These are phyloP conservation scores for Rhipidura dahli DNA, from an alignment of 2,113 vertebrate genomes.

Conservation along the genomic window DNA sequence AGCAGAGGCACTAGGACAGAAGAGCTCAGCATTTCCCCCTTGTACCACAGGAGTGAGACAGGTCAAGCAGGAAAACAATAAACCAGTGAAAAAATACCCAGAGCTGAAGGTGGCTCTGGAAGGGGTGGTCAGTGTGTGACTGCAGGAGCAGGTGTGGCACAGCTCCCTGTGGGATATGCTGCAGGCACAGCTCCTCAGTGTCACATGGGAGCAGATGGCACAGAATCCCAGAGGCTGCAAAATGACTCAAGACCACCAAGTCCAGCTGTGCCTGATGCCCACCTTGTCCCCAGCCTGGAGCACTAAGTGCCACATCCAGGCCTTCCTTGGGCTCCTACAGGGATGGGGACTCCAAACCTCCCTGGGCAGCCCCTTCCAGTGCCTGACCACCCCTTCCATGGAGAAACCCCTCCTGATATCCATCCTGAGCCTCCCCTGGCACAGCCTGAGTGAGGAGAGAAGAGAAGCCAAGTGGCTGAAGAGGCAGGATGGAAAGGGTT, in stretches of 20 bases:
- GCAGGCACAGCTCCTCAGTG: background rate
- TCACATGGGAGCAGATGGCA: background rate
- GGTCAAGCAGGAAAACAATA: background rate
- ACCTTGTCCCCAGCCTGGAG: background rate
- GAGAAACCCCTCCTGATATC: background rate
- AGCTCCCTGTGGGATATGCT: background rate
- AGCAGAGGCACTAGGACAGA: background rate
- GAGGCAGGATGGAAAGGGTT: background rate
- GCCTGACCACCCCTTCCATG: background rate
- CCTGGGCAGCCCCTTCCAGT: background rate
- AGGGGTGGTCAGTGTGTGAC: fast-evolving
- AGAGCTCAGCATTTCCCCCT: background rate
- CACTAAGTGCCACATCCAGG: background rate
- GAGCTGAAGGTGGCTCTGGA: background rate
- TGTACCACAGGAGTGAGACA: fast-evolving
- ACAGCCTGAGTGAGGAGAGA: background rate
- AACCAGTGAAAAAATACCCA: background rate
- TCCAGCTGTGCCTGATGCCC: background rate
- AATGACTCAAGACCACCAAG: background rate
- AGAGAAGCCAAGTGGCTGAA: background rate
- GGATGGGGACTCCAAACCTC: background rate
- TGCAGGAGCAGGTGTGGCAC: background rate
- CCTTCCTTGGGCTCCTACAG: background rate
- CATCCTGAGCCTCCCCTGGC: background rate
- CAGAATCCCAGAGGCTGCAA: background rate